phyloP scores from a whole-genome alignment of 2,113 vertebrate species.

The Planiliza haematocheilus region DNA sequence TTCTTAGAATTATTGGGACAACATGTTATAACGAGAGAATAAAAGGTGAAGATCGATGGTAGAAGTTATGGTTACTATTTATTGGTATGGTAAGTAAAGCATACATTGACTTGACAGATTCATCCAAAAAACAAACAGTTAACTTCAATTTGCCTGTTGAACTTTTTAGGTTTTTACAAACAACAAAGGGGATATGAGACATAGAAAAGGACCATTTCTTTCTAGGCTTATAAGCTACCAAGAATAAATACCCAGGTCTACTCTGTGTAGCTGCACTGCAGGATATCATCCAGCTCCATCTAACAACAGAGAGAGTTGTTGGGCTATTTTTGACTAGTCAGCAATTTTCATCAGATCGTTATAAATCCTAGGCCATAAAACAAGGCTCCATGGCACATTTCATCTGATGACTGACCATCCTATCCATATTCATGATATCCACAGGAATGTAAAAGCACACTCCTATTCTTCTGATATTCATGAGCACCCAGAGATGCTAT shows the following conservation, averaged over 20 bases:
- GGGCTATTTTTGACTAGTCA: slow-evolving; percentile 58
- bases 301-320: slow-evolving; percentile 41
- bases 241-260: slow-evolving; percentile 36
- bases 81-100: no score
- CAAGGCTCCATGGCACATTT: slow-evolving; percentile 33
- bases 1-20: no score
- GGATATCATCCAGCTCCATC: slow-evolving; percentile 52
- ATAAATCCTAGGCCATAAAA: slow-evolving; percentile 41
- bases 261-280: slow-evolving; percentile 60
- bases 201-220: not conserved
- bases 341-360: slow-evolving; percentile 46
- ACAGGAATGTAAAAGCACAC: slow-evolving; percentile 43
- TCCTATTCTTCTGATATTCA: slow-evolving; percentile 56
- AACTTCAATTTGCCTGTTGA: slow-evolving; percentile 10
- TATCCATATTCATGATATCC: slow-evolving; percentile 61
- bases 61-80: no score
- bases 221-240: slow-evolving; percentile 17
- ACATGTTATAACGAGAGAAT: no score
- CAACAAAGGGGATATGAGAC: slow-evolving; percentile 13
- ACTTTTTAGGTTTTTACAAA: slow-evolving; percentile 16
- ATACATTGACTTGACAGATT: no score
- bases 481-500: slow-evolving; percentile 18
- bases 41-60: no score
- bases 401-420: slow-evolving; percentile 48
- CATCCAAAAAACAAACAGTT: no score